These are phyloP conservation scores for Mycteria americana DNA, from an alignment of 2,797 vertebrate species.

Conservation along the genomic window DNA sequence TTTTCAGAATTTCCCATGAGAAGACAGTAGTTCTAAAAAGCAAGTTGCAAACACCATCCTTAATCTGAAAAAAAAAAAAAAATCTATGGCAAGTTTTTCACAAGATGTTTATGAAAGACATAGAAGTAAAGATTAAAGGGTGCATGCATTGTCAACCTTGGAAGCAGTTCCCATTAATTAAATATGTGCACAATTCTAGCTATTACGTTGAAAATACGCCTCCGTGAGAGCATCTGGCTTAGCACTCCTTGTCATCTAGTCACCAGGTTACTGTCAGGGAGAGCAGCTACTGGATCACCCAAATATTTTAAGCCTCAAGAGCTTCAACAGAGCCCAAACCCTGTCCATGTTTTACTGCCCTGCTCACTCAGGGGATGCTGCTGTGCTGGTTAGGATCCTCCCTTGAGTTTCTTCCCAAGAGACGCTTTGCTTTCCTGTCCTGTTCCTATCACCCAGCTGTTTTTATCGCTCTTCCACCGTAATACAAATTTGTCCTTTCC, in stretches of 20 bases:
- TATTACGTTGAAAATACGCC: background rate
- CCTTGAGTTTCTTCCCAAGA: background rate
- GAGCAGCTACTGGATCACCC: background rate
- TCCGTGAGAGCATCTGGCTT: background rate
- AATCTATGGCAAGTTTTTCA: background rate
- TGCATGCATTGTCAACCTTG: background rate
- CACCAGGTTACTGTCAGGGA: background rate
- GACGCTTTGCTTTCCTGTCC: background rate
- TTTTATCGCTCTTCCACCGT: background rate
- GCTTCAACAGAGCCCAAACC: background rate
- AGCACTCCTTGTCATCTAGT: background rate
- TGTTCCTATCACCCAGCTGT: background rate
- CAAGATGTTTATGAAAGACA: background rate
- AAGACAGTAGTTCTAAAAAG: constrained; percentile 19
- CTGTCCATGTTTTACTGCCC: background rate
- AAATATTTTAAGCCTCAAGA: background rate
- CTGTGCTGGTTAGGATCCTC: background rate
- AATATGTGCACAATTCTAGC: background rate
- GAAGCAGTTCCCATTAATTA: constrained; percentile 14
- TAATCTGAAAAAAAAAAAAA: background rate
- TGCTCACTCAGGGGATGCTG: background rate
- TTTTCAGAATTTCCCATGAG: constrained; percentile 51
- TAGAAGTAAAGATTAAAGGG: constrained; percentile 21
- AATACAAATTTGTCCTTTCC: background rate
- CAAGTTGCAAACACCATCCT: background rate